Conservation (phyloP, 2,113 vertebrate genomes). For the Paradisaea rubra region DNA sequence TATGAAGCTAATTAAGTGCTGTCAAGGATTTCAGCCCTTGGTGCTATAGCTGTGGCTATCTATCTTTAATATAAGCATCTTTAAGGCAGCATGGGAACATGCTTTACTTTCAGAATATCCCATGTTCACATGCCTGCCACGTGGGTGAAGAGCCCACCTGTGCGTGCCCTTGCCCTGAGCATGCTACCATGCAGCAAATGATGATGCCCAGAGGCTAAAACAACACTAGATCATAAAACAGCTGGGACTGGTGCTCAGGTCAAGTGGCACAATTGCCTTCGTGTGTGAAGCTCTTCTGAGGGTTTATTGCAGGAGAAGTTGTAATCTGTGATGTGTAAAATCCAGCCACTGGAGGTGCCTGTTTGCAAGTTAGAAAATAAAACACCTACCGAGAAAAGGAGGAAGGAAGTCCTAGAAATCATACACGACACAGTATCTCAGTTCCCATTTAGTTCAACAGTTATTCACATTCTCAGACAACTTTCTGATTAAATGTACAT, state of each 20-base stretch:
- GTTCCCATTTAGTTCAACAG: not conserved
- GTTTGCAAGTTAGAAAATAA: not conserved
- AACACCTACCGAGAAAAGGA: not conserved
- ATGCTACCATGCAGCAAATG: not conserved
- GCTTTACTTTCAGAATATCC: not conserved
- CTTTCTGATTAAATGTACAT: not conserved
- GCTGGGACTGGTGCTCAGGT: not conserved
- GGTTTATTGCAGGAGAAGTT: not conserved
- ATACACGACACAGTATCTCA: not conserved
- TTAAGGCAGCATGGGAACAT: not conserved
- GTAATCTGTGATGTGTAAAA: not conserved
- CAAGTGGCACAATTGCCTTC: not conserved
- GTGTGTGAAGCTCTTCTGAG: not conserved
- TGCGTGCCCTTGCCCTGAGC: not conserved
- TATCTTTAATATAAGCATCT: not conserved
- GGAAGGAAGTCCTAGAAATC: not conserved
- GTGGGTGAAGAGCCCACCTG: not conserved
- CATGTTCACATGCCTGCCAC: rapidly evolving
- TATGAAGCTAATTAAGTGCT: not conserved
- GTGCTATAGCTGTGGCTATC: not conserved
- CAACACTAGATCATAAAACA: not conserved
- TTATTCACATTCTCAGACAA: not conserved
- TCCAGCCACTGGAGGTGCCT: not conserved
- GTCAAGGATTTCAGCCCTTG: not conserved
- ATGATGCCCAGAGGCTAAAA: not conserved